Percentiles rank a stretch among this genome's conserved stretches.
These are phyloP conservation scores for Phalacrocorax carbo DNA, from an alignment of 2,113 vertebrate species.

Conservation along the genomic window DNA sequence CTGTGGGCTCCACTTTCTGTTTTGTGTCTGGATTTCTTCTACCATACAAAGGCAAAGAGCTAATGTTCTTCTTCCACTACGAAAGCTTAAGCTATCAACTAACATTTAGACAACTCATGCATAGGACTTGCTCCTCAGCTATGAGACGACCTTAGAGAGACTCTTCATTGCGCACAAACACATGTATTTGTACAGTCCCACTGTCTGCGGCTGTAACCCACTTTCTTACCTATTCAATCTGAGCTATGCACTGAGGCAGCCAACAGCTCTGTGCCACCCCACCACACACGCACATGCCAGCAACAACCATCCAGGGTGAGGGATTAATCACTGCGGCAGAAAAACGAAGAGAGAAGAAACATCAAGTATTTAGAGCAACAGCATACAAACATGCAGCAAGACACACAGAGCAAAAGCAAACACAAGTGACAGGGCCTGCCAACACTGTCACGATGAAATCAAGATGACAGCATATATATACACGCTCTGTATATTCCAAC, in stretches of 20 bases:
- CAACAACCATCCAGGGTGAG: background rate
- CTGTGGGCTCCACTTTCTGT: background rate
- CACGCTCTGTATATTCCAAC: background rate
- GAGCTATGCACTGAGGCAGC: background rate
- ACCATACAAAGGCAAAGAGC: background rate
- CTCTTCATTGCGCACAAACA: background rate
- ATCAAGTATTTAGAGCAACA: background rate
- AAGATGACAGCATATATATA: background rate
- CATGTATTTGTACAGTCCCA: background rate
- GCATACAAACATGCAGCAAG: background rate
- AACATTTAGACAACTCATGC: background rate
- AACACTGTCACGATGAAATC: background rate
- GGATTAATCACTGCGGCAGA: background rate
- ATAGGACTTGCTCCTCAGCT: background rate
- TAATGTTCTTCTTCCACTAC: background rate
- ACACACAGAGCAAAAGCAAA: background rate
- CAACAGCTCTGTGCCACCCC: background rate
- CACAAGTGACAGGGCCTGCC: background rate
- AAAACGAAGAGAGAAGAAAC: background rate
- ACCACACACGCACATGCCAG: fast-evolving
- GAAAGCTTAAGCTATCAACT: background rate
- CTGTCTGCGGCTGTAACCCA: background rate
- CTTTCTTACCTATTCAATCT: background rate
- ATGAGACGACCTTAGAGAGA: background rate
- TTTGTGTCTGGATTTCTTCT: background rate